Evolutionary conservation across 2,113 vertebrate genomes (phyloP).

Genomic region (Aix galericulata): DNA sequence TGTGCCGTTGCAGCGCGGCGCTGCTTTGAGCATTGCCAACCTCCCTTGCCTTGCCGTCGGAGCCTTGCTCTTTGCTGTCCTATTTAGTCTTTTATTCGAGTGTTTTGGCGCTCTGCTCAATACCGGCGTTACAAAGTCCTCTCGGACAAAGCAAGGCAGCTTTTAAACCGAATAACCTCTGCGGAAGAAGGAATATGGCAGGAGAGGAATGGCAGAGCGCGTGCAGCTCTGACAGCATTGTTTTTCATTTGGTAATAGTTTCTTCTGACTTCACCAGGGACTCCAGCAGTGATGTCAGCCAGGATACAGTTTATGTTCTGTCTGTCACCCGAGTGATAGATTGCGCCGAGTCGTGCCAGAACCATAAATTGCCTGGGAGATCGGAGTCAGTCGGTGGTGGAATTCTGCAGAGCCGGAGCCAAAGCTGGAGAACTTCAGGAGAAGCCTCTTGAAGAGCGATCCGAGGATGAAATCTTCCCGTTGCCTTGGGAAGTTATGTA

Average conservation of each 20-base stretch:
- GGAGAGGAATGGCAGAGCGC: not conserved
- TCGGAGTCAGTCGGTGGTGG: conserved; percentile 15
- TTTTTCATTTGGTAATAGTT: conserved; percentile 13
- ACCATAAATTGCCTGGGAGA: conserved; percentile 36
- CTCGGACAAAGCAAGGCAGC: not conserved
- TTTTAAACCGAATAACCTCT: not conserved
- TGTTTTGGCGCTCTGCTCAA: not conserved
- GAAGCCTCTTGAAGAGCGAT: conserved; percentile 6
- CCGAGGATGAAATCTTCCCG: not conserved
- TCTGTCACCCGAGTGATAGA: conserved; percentile 34
- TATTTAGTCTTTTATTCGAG: not conserved
- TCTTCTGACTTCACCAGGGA: conserved; percentile 41
- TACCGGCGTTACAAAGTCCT: not conserved
- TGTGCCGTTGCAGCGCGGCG: not conserved
- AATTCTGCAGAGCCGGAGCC: conserved; percentile 13
- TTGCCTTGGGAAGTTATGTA: not conserved
- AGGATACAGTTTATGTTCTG: conserved; percentile 42
- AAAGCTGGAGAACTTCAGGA: conserved; percentile 22
- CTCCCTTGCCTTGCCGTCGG: not conserved
- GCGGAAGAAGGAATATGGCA: not conserved
- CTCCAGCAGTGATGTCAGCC: conserved; percentile 44
- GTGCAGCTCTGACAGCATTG: not conserved
- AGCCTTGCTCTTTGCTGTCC: not conserved
- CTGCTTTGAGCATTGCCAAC: not conserved
- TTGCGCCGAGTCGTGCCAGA: conserved; percentile 22